phyloP scores from a whole-genome alignment of 1,140 invertebrate species.

The Hycleus phaleratus region DNA sequence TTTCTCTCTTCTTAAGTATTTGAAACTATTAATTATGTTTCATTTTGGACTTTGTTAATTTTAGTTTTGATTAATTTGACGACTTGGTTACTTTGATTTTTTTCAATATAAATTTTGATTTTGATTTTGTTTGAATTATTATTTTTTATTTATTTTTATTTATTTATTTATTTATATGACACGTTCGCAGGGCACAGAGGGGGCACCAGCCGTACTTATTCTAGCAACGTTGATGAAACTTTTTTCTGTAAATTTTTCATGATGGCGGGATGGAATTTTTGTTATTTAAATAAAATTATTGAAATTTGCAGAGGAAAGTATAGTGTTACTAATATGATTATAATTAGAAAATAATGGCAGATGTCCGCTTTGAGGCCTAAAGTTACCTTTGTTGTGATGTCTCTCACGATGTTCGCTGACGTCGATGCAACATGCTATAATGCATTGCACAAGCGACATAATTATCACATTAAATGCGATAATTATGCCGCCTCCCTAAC shows the following conservation, averaged over 20 bases:
- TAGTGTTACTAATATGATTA: too few species aligned
- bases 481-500: slow-evolving; percentile 12
- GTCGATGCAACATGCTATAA: slow-evolving; percentile 21
- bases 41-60: slow-evolving; percentile 13
- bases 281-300: too few species aligned
- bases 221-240: too few species aligned
- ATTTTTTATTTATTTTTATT: slow-evolving; percentile 26
- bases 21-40: neutral
- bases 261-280: too few species aligned
- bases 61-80: slow-evolving; percentile 12
- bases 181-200: too few species aligned
- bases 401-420: slow-evolving; percentile 30
- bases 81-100: slow-evolving; percentile 21
- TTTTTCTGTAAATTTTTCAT: too few species aligned
- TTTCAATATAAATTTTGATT: slow-evolving; percentile 23
- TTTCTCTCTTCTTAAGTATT: slow-evolving; percentile 3
- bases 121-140: slow-evolving; percentile 21
- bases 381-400: slow-evolving; percentile 26
- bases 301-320: too few species aligned
- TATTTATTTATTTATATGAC: slow-evolving; percentile 28
- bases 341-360: too few species aligned
- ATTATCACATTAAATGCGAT: slow-evolving; percentile 5
- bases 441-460: slow-evolving; percentile 29
- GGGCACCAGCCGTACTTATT: too few species aligned
- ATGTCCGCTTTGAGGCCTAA: neutral